Conservation (phyloP, 2,113 vertebrate genomes). For the Chrysemys picta region DNA sequence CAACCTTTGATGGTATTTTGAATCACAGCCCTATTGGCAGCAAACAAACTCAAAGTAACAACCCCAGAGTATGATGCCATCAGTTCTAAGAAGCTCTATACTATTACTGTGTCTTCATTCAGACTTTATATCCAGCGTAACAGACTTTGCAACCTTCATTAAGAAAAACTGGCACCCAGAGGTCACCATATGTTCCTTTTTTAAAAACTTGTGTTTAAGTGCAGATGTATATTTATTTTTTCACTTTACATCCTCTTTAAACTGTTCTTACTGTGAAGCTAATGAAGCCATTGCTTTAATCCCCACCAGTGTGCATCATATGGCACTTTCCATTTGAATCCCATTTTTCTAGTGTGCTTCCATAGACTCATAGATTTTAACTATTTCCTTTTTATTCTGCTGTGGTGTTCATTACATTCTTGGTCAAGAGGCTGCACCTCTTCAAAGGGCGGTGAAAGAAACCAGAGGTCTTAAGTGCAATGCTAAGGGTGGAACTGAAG, state of each 20-base stretch:
- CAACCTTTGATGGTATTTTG: conserved; percentile 70
- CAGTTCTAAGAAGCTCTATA: conserved; percentile 69
- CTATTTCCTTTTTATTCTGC: conserved; percentile 44
- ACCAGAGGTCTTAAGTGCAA: conserved; percentile 28
- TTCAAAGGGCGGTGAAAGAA: neutral
- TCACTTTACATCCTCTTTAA: conserved; percentile 63
- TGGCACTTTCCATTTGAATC: conserved; percentile 61
- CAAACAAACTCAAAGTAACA: conserved; percentile 59
- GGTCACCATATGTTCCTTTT: conserved; percentile 75
- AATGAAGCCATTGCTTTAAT: conserved; percentile 67
- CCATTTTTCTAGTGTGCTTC: conserved; percentile 49
- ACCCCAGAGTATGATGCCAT: conserved; percentile 55
- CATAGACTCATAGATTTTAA: neutral
- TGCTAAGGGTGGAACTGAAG: conserved; percentile 7
- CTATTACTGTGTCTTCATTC: conserved; percentile 74
- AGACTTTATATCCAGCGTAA: conserved; percentile 72
- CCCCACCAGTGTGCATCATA: conserved; percentile 53
- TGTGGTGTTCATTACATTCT: conserved; percentile 38
- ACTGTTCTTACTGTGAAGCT: conserved; percentile 64
- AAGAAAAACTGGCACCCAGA: conserved; percentile 76
- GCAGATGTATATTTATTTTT: conserved; percentile 77
- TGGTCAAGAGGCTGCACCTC: conserved; percentile 34
- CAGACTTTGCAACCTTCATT: conserved; percentile 75
- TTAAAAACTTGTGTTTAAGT: conserved; percentile 59
- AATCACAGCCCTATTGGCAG: conserved; percentile 55